Base-by-base conservation (phyloP, 53 echinoderm and acorn worm species). In the Patiria pectinifera region DNA sequence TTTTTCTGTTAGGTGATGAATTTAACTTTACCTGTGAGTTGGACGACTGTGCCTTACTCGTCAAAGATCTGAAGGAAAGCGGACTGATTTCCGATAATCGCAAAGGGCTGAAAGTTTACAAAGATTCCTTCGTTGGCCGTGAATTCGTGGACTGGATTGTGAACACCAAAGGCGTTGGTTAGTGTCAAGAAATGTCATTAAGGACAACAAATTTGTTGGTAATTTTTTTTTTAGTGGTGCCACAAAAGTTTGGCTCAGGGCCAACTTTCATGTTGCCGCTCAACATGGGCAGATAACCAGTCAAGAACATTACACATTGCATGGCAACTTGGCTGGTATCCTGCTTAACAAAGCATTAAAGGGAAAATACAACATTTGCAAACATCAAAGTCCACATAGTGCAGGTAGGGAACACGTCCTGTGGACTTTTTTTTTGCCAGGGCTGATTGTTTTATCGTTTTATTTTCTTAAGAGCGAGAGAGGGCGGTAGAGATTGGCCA, bases 141-240 rank as follows among this genome's bases (percentile, higher is more conserved):
- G 95, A 97, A 62, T 96, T 97, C 91, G 95, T 99, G 21, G 96
- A 99, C 83, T 99, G 99, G 99, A 71, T 99, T 24, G 94, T 96
- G 14, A 94, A 94, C 62, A 92, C 93, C 10, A 98, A 94, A 69
- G 44, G 69, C 11, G 80, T 96, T 63, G 93, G 94, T 94, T 86
- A 94, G 95, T 79, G 21, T 23, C 46, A 3, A 79, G 0, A 79
- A 0, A 16, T 6, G 4, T 66, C 19, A 15, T 16, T 66, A 66
- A 66, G 66, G 66, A 18, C 14, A 66, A 35, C 35, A 35, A 35
- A 35, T 35, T 35, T 35, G 35, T 35, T 35, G 35, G 35, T 35
- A 35, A 35, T 35, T 35, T 35, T 35, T 35, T 35, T 35, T 35
- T 35, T 35, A 35, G 35, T 35, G 35, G 35, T 35, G 35, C 35